Conservation (phyloP, 2,113 vertebrate species). For the Colossoma macropomum region DNA sequence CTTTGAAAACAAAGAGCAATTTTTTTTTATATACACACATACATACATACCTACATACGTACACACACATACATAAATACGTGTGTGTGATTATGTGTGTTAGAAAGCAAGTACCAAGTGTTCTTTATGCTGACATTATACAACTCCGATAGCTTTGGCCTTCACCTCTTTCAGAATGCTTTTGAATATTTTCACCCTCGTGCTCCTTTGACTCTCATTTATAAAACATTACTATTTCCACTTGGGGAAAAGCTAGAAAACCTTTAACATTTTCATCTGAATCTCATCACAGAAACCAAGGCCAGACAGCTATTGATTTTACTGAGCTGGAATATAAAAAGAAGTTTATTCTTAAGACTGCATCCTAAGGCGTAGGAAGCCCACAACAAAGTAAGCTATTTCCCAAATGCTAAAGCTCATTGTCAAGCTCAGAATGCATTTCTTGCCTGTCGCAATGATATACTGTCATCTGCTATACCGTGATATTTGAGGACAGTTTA, state of each 20-base stretch:
- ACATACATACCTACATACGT: too few relatives aligned
- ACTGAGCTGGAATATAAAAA: conserved; percentile 31
- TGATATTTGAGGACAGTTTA: neutral
- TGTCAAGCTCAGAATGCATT: conserved; percentile 30
- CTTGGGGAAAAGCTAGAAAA: neutral
- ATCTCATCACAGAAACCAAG: conserved; percentile 28
- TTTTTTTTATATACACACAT: neutral
- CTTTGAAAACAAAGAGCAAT: neutral
- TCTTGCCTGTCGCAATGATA: conserved; percentile 6
- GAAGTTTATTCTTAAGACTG: conserved; percentile 32
- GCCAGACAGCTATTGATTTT: conserved; percentile 43
- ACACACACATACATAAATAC: too few relatives aligned
- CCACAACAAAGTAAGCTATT: conserved; percentile 4
- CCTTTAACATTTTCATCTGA: conserved; percentile 39
- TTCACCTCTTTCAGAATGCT: neutral
- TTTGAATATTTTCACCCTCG: conserved; percentile 25
- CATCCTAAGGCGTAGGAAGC: conserved; percentile 11
- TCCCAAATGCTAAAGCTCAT: conserved; percentile 20
- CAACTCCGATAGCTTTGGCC: conserved; percentile 10
- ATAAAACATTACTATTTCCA: conserved; percentile 7
- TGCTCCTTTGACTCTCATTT: neutral
- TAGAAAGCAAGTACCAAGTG: neutral
- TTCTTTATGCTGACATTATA: conserved; percentile 2
- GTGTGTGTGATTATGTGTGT: neutral
- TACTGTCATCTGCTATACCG: neutral